A percentile compares a stretch with the other conserved stretches of the same genome.
These are phyloP conservation scores for Tethya wilhelma DNA, from an alignment of 37 sponge, comb jelly and placozoan genomes.

Conservation along the genomic window DNA sequence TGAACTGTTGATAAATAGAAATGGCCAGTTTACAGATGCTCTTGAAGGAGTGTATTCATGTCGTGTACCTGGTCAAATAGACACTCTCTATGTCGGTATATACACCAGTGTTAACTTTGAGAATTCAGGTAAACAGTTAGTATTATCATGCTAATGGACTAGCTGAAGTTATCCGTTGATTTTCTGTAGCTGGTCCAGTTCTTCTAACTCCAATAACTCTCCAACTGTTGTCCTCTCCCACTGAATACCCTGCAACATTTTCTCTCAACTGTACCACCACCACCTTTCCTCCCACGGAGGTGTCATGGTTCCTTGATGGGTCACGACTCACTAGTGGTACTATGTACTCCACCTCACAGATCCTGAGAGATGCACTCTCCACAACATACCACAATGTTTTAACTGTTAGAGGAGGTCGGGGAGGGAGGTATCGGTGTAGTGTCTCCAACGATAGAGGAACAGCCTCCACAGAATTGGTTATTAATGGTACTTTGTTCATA, in stretches of 20 bases:
- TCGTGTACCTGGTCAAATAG: too few relatives aligned
- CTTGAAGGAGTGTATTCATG: too few relatives aligned
- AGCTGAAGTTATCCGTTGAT: not conserved
- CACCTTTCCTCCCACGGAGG: conserved; percentile 40
- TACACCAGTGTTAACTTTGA: conserved; percentile 8
- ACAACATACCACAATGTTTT: conserved; percentile 33
- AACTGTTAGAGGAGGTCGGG: conserved; percentile 10
- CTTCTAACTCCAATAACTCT: conserved; percentile 25
- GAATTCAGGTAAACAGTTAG: conserved; percentile 7
- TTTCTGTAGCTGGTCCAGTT: conserved; percentile 33
- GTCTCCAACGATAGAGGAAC: conserved; percentile 15
- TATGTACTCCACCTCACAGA: not conserved
- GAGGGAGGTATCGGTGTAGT: conserved; percentile 31
- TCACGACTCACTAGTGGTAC: not conserved
- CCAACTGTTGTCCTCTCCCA: conserved; percentile 14
- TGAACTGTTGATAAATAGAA: too few relatives aligned
- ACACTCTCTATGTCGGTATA: conserved; percentile 30
- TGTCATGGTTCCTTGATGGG: conserved; percentile 50
- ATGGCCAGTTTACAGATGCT: too few relatives aligned
- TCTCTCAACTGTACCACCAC: conserved; percentile 42
- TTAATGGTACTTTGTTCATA: conserved; percentile 15
- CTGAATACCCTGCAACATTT: conserved; percentile 26
- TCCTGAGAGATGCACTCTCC: not conserved
- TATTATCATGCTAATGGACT: too few relatives aligned
- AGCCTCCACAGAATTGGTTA: not conserved